These are phyloP conservation scores for Rhinopomastus cyanomelas DNA, from an alignment of 2,113 vertebrate species.

Conservation along the genomic window DNA sequence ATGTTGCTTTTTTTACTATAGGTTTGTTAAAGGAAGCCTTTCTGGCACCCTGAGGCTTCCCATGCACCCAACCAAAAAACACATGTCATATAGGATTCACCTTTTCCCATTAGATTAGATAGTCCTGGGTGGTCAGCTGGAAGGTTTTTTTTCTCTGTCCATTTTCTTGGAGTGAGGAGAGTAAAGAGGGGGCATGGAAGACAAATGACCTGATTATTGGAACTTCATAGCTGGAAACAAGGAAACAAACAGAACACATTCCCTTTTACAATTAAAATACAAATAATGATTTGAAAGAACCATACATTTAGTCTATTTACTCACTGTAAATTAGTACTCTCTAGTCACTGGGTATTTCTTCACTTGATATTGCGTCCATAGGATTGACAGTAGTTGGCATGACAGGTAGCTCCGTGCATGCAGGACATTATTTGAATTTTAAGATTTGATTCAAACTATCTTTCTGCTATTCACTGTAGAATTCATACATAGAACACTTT, in stretches of 20 bases:
- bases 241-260: not conserved
- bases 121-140: constrained; percentile 27
- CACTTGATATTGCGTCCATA: accelerated
- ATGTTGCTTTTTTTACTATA: constrained; percentile 34
- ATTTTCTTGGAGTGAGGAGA: no score
- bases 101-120: constrained; percentile 41
- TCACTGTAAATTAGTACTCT: not conserved
- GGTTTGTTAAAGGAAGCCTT: constrained; percentile 35
- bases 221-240: not conserved
- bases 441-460: no score
- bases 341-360: not conserved
- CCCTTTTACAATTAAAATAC: not conserved
- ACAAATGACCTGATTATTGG: not conserved
- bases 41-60: constrained; percentile 41
- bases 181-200: not conserved
- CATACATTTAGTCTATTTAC: no score
- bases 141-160: not conserved
- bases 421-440: not conserved
- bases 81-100: constrained; percentile 43
- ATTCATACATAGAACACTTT: not conserved
- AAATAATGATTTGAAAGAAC: not conserved
- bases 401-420: not conserved
- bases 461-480: not conserved
- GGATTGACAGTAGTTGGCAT: not conserved
- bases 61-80: constrained; percentile 24